Evolutionary conservation across 2,113 vertebrate genomes (phyloP).

Genomic region (Isurus oxyrinchus): DNA sequence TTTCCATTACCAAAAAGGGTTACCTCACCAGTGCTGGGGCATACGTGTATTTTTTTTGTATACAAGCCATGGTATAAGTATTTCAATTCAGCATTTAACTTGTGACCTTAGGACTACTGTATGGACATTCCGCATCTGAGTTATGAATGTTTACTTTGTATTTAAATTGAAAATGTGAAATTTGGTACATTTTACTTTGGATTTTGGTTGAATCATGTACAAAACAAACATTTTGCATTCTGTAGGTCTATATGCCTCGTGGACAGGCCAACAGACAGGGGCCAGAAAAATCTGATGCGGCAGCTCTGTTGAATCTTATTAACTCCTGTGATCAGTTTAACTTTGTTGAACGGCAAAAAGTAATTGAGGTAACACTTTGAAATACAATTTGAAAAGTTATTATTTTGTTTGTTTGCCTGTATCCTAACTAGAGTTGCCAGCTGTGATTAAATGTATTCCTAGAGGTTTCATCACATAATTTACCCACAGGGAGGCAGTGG

Average conservation of each 20-base stretch:
- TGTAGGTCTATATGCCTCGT: conserved; percentile 72
- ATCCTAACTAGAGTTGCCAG: neutral
- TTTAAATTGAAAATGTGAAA: neutral
- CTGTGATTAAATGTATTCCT: too few species aligned
- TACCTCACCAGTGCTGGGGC: neutral
- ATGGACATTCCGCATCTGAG: neutral
- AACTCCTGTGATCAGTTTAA: conserved; percentile 62
- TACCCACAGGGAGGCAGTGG: too few species aligned
- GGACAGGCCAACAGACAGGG: conserved; percentile 54
- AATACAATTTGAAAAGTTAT: neutral
- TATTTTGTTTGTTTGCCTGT: neutral
- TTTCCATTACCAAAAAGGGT: neutral
- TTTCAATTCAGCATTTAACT: neutral
- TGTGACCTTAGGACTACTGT: neutral
- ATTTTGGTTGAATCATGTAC: neutral
- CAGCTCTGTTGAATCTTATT: conserved; percentile 72
- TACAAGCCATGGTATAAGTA: neutral
- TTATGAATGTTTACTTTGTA: neutral
- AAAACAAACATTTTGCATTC: conserved; percentile 1
- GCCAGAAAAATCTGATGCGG: conserved; percentile 58
- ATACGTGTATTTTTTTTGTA: neutral
- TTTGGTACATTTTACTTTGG: neutral
- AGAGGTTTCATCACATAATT: too few species aligned
- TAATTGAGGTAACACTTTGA: conserved; percentile 58
- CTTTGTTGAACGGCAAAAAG: conserved; percentile 49